Conservation (phyloP, 2,888 invertebrate genomes). For the Lydus trimaculatus region DNA sequence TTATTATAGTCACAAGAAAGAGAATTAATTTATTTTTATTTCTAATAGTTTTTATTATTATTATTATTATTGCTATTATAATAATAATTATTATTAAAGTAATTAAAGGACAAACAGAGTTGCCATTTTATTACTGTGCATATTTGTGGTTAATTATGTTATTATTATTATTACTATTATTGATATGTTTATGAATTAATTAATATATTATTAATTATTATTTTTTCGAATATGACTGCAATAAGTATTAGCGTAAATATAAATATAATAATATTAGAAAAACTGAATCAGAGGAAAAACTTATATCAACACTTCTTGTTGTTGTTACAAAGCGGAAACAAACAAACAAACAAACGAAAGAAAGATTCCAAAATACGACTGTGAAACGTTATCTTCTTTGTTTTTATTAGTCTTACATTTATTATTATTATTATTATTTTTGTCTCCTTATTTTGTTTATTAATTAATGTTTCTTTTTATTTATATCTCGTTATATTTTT, state of each 20-base stretch:
- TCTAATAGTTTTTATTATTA: conserved; percentile 42
- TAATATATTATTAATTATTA: conserved; percentile 49
- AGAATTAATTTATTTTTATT: conserved; percentile 23
- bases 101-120: conserved; percentile 18
- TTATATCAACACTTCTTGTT: conserved; percentile 44
- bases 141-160: conserved; percentile 36
- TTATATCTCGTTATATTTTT: neutral
- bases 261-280: too few relatives aligned
- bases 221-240: conserved; percentile 36
- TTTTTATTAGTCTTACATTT: conserved; percentile 12
- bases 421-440: conserved; percentile 31
- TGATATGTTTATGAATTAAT: conserved; percentile 45
- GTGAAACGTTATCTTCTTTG: conserved; percentile 44
- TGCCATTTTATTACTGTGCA: conserved; percentile 22
- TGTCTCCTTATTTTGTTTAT: conserved; percentile 35
- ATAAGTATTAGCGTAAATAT: conserved; percentile 40
- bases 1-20: conserved; percentile 9
- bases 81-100: conserved; percentile 13
- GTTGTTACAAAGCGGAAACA: conserved; percentile 32
- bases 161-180: conserved; percentile 41
- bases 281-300: conserved; percentile 38
- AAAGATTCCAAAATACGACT: conserved; percentile 39
- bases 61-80: conserved; percentile 35
- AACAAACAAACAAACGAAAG: conserved; percentile 11
- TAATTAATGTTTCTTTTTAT: too few relatives aligned